A percentile compares a stretch with the other conserved stretches of the same genome.
These are phyloP conservation scores for Trichonephila inaurata DNA, from an alignment of 1,140 invertebrate species.

Conservation along the genomic window DNA sequence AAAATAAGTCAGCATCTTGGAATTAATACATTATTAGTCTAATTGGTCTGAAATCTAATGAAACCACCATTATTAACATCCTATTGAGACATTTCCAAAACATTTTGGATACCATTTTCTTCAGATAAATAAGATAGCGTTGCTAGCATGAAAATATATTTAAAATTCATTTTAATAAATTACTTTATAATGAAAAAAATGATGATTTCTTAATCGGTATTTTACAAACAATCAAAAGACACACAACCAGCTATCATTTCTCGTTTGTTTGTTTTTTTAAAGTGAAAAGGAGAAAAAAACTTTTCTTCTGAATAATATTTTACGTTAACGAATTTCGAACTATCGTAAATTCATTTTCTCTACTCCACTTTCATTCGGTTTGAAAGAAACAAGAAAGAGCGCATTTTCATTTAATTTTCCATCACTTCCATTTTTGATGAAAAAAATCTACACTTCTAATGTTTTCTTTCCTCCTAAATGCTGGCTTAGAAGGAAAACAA, in stretches of 20 bases:
- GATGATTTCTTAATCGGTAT: not conserved
- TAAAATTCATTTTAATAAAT: not conserved
- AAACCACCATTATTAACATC: no score
- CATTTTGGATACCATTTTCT: not conserved
- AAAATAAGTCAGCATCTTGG: no score
- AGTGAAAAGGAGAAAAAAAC: not conserved
- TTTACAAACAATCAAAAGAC: not conserved
- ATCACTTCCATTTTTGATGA: conserved; percentile 7
- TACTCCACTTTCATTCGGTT: conserved; percentile 19
- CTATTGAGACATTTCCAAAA: not conserved
- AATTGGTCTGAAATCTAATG: no score
- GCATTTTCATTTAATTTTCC: conserved; percentile 47
- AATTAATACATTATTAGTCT: no score
- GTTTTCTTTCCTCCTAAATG: not conserved
- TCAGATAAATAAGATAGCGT: not conserved
- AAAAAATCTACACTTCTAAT: conserved; percentile 10
- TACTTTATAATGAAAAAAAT: not conserved
- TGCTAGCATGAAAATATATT: not conserved
- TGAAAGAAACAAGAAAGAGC: conserved; percentile 8
- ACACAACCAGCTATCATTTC: not conserved
- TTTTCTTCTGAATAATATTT: not conserved
- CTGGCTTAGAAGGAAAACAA: not conserved
- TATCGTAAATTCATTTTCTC: conserved; percentile 50
- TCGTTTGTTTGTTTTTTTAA: not conserved
- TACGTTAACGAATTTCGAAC: conserved; percentile 13